Evolutionary conservation across 2,888 invertebrate genomes (phyloP), one percentile per base, ranked within the genome.

Genomic region (Nemapogon koenigi): DNA sequence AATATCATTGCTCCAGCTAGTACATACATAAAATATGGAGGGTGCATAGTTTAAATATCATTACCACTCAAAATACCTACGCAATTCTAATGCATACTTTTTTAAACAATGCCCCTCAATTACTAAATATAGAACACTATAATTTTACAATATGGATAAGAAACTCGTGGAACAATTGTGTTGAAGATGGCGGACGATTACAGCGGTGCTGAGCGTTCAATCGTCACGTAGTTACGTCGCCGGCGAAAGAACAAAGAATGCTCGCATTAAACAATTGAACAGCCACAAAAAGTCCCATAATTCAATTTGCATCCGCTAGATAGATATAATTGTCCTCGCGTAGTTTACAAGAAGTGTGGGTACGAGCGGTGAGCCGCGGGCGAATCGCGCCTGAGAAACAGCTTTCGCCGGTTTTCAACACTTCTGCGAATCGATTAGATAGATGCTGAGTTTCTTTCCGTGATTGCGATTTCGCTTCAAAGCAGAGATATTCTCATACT

Each of bases 241-340:
- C 58, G 71, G 64, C 64, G 55, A 53, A 57, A 69, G 64, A 73
- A 78, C 76, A 78, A 76, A 76, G 76, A 61, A 51, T 41, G 17
- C 2, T 44, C 49, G 51, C 56, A 61, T 65, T 60, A 67, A 68
- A 75, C 75, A 73, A 76, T 71, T 68, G 73, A 67, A 67, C 60
- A 49, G 52, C 55, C 57, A 68, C 64, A 76, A 76, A 73, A 73
- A 76, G 70, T 75, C 71, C 59, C 75, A 76, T 78, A 76, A 78
- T 76, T 76, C 70, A 75, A 78, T 78, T 76, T 78, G 76, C 78
- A 75, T 78, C 66, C 64, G 71, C 73, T 73, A 75, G 71, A 73
- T 62, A 64, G 63, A 61, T 61, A 62, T 67, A 67, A 67, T 70
- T 58, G 63, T 41, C 48, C 43, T 29, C 28, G 19, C 27, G 27